phyloP scores from a whole-genome alignment of 1,140 invertebrate genomes.

The Spodoptera litura region DNA sequence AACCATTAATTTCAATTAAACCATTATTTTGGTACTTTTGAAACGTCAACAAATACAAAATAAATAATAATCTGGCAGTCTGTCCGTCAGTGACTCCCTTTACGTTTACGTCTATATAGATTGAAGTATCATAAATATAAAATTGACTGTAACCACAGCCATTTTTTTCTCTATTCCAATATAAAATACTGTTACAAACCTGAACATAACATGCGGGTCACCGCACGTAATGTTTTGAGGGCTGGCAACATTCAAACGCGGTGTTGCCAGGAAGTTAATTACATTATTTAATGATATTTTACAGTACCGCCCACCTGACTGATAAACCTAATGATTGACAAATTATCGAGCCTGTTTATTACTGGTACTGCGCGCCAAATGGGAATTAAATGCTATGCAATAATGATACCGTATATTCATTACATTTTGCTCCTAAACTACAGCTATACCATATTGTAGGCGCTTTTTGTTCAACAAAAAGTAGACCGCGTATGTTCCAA shows the following conservation, averaged over 20 bases:
- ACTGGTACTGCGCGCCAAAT: not conserved
- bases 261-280: constrained; percentile 42
- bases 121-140: constrained; percentile 6
- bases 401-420: constrained; percentile 1
- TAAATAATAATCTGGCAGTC: too few species aligned
- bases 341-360: constrained; percentile 37
- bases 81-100: too few species aligned
- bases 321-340: constrained; percentile 51
- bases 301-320: constrained; percentile 17
- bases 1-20: too few species aligned
- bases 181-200: constrained; percentile 34
- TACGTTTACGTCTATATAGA: not conserved
- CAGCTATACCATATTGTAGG: too few species aligned
- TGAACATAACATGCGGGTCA: constrained; percentile 28
- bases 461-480: too few species aligned
- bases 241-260: constrained; percentile 30
- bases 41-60: too few species aligned
- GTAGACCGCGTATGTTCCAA: too few species aligned
- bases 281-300: constrained; percentile 49
- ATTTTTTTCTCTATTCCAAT: constrained; percentile 15
- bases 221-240: constrained; percentile 34
- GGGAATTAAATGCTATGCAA: constrained; percentile 3
- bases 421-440: too few species aligned
- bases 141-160: constrained; percentile 14
- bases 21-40: too few species aligned